Evolutionary conservation across 2,113 vertebrate species (phyloP).

Genomic region (Sminthopsis crassicaudata): DNA sequence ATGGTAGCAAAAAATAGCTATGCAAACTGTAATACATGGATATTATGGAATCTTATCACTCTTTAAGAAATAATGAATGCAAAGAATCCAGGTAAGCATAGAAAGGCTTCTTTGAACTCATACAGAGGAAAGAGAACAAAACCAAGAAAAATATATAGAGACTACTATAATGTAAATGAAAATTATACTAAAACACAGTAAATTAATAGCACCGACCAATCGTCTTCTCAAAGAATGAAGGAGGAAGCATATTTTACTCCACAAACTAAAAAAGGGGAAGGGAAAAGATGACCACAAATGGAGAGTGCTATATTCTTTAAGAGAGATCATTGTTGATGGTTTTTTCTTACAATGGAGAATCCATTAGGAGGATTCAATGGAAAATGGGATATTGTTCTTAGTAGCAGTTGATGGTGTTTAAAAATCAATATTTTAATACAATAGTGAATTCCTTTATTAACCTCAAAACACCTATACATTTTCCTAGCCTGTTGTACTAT

Average conservation of each 20-base stretch:
- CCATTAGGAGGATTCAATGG: neutral
- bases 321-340: neutral
- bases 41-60: neutral
- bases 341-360: neutral
- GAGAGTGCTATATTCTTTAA: neutral
- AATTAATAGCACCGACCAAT: neutral
- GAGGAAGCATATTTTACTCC: neutral
- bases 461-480: neutral
- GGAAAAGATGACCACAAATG: neutral
- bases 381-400: neutral
- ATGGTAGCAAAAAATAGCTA: neutral
- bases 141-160: neutral
- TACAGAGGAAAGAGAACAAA: neutral
- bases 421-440: neutral
- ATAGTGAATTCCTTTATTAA: constrained; percentile 35
- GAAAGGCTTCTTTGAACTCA: neutral
- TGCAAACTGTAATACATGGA: neutral
- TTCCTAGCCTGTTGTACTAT: neutral
- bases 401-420: neutral
- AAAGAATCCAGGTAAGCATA: neutral
- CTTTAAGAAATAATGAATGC: neutral
- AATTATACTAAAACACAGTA: neutral
- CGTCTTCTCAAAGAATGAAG: neutral
- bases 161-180: neutral
- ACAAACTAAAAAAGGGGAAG: neutral